Percentiles rank a stretch among this genome's conserved stretches.
Conservation (phyloP, 2,113 vertebrate species). For the Sinocyclocheilus grahami region DNA sequence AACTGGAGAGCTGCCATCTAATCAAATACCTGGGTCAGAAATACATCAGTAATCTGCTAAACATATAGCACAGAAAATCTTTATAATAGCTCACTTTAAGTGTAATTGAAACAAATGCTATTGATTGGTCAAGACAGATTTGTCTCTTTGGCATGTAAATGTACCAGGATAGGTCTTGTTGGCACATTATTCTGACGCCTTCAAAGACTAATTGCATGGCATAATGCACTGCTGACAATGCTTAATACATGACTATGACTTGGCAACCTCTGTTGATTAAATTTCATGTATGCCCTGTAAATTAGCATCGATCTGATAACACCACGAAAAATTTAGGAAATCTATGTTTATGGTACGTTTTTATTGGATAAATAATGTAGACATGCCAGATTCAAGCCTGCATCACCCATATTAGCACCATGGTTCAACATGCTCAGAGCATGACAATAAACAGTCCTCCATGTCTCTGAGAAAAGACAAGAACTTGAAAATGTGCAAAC, state of each 20-base stretch:
- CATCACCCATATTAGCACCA: background rate
- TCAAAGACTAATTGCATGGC: conserved; percentile 54
- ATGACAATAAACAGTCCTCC: background rate
- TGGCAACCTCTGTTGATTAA: conserved; percentile 3
- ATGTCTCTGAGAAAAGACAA: background rate
- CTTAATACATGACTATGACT: background rate
- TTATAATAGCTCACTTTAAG: conserved; percentile 70
- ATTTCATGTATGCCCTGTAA: background rate
- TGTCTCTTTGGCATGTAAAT: conserved; percentile 72
- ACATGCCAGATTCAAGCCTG: background rate
- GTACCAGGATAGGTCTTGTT: conserved; percentile 64
- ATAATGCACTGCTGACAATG: background rate
- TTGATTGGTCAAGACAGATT: conserved; percentile 57
- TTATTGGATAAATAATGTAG: background rate
- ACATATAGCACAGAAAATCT: conserved; percentile 59
- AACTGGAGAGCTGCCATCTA: conserved; percentile 59
- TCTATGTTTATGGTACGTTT: background rate
- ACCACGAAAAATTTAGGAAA: background rate
- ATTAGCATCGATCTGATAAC: background rate
- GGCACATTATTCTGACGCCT: conserved; percentile 62
- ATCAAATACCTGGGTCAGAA: conserved; percentile 60
- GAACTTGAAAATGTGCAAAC: background rate
- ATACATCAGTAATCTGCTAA: conserved; percentile 49
- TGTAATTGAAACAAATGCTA: conserved; percentile 74
- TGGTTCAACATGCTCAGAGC: background rate